Percentiles rank a stretch among this genome's conserved stretches.
These are phyloP conservation scores for Coboldia fuscipes DNA, from an alignment of 1,140 invertebrate genomes.

Conservation along the genomic window DNA sequence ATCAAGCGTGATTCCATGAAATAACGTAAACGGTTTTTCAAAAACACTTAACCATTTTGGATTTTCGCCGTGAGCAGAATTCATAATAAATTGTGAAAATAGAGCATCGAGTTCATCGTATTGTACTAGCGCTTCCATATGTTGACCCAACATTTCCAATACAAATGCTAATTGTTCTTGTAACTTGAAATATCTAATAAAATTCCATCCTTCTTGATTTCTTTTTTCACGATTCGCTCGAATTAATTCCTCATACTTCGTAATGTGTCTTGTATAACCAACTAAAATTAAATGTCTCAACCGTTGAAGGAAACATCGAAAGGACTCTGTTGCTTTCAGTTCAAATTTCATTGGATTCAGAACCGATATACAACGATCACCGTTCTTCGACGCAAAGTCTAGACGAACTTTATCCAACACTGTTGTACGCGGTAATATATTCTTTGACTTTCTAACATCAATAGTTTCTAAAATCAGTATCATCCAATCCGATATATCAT, in stretches of 20 bases:
- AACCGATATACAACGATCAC: constrained; percentile 68
- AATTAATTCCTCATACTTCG: constrained; percentile 79
- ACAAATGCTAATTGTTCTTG: constrained; percentile 91
- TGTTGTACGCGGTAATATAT: constrained; percentile 75
- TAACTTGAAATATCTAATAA: constrained; percentile 82
- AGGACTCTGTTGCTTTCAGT: constrained; percentile 70
- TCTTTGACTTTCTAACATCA: constrained; percentile 79
- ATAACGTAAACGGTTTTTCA: constrained; percentile 49
- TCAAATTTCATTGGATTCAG: constrained; percentile 79
- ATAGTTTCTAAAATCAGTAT: constrained; percentile 81
- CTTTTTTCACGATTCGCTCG: constrained; percentile 71
- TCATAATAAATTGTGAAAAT: constrained; percentile 89
- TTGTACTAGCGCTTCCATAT: constrained; percentile 86
- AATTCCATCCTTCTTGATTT: constrained; percentile 82
- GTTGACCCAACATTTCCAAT: constrained; percentile 79
- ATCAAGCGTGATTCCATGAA: constrained; percentile 59
- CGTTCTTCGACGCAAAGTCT: constrained; percentile 85
- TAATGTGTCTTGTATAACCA: constrained; percentile 67
- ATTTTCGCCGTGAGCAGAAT: constrained; percentile 65
- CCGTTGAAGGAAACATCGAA: constrained; percentile 60
- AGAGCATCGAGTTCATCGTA: constrained; percentile 95
- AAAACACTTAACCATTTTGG: constrained; percentile 63
- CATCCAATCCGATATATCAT: constrained; percentile 77
- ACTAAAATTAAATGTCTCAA: constrained; percentile 65
- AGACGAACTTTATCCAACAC: constrained; percentile 85